Conservation (phyloP, 2,113 vertebrate species). For the Chamaea fasciata region DNA sequence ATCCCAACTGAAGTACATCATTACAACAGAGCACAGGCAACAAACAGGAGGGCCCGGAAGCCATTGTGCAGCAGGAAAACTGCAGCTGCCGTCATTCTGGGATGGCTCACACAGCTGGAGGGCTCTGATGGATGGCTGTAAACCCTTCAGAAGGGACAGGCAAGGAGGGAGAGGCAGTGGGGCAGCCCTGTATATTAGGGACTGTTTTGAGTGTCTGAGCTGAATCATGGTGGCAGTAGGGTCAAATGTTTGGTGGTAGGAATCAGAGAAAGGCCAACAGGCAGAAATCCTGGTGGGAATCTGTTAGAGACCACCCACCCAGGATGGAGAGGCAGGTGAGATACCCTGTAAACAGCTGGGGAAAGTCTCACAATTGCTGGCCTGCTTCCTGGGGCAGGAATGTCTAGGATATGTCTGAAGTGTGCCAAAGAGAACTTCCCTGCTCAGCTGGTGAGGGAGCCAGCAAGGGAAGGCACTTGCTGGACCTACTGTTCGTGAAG, state of each 20-base stretch:
- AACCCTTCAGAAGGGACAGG: background rate
- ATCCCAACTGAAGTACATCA: background rate
- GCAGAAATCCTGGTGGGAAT: background rate
- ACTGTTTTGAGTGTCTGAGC: background rate
- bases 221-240: background rate
- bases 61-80: background rate
- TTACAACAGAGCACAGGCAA: fast-evolving
- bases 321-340: background rate
- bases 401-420: background rate
- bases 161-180: background rate
- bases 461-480: background rate
- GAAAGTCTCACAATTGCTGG: background rate
- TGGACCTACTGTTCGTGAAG: background rate
- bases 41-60: background rate
- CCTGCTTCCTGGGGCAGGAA: background rate
- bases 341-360: background rate
- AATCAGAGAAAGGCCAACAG: background rate
- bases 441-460: background rate
- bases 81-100: background rate
- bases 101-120: background rate
- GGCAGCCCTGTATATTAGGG: background rate
- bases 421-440: background rate
- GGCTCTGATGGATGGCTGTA: background rate
- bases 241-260: fast-evolving
- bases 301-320: background rate